Conservation (phyloP, 2,113 vertebrate species). For the Piprites chloris region DNA sequence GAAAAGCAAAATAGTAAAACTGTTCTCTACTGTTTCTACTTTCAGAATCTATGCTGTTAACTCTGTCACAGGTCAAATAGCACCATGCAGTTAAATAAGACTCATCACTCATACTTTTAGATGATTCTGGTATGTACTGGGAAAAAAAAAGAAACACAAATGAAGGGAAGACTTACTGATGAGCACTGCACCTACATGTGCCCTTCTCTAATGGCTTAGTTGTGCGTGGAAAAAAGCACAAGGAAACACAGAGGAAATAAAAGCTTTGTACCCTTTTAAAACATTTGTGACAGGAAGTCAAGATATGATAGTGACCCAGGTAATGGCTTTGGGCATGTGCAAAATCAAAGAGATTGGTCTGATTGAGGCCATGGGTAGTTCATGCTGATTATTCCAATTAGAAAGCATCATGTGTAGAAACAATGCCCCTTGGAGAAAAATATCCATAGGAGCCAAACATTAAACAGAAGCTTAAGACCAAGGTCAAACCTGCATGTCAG, state of each 20-base stretch:
- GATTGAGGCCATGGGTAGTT: not conserved
- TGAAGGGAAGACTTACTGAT: not conserved
- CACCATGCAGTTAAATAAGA: not conserved
- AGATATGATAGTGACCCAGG: not conserved
- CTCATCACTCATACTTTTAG: not conserved
- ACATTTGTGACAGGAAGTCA: not conserved
- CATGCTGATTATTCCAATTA: not conserved
- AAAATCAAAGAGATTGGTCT: not conserved
- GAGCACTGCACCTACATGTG: not conserved
- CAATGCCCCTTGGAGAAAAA: not conserved
- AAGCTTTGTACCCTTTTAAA: not conserved
- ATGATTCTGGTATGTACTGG: not conserved
- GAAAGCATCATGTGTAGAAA: not conserved
- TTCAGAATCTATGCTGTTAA: not conserved
- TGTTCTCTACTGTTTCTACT: not conserved
- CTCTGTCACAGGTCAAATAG: not conserved
- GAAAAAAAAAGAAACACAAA: not conserved
- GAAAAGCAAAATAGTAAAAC: not conserved
- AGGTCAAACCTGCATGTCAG: not conserved
- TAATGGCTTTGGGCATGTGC: not conserved
- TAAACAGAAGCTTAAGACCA: not conserved
- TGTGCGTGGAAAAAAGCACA: not conserved
- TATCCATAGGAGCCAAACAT: not conserved
- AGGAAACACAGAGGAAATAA: not conserved
- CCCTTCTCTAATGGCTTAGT: not conserved